Percentiles rank a stretch among this genome's conserved stretches.
These are phyloP conservation scores for Marcusenius ussheri DNA, from an alignment of 2,113 vertebrate species.

Conservation along the genomic window DNA sequence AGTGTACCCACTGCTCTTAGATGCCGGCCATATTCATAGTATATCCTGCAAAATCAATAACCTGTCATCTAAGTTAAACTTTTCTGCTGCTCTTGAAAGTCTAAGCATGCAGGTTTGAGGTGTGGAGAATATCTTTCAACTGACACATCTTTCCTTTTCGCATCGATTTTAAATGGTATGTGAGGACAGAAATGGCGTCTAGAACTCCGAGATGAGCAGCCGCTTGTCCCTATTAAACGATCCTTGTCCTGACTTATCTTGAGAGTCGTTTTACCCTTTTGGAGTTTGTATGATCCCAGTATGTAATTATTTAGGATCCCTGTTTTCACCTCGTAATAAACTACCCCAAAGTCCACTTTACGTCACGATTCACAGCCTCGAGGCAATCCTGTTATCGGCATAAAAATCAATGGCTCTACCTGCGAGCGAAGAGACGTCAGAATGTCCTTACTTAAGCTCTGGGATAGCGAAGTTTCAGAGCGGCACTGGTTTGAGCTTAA, in stretches of 20 bases:
- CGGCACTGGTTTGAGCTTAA: not conserved
- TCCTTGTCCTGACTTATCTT: not conserved
- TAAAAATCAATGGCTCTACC: not conserved
- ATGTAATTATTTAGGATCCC: not conserved
- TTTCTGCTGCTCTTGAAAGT: conserved; percentile 36
- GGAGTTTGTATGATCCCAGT: not conserved
- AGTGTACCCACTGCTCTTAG: not conserved
- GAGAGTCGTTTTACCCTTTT: not conserved
- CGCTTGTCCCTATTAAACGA: not conserved
- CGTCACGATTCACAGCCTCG: not conserved
- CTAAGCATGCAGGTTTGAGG: conserved; percentile 32
- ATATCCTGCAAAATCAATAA: conserved; percentile 49
- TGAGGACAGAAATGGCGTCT: conserved; percentile 14
- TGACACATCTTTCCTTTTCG: conserved; percentile 39
- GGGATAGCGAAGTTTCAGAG: not conserved
- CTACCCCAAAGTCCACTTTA: not conserved
- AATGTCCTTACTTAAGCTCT: not conserved
- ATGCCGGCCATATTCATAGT: conserved; percentile 47
- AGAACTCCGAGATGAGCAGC: not conserved
- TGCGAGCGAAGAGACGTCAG: not conserved
- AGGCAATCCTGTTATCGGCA: not conserved
- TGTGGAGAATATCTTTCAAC: conserved; percentile 48
- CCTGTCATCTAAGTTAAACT: conserved; percentile 13
- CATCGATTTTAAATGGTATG: conserved; percentile 51
- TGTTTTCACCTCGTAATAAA: not conserved